Conservation (phyloP, 1,140 invertebrate genomes). For the Drosophila suzukii region DNA sequence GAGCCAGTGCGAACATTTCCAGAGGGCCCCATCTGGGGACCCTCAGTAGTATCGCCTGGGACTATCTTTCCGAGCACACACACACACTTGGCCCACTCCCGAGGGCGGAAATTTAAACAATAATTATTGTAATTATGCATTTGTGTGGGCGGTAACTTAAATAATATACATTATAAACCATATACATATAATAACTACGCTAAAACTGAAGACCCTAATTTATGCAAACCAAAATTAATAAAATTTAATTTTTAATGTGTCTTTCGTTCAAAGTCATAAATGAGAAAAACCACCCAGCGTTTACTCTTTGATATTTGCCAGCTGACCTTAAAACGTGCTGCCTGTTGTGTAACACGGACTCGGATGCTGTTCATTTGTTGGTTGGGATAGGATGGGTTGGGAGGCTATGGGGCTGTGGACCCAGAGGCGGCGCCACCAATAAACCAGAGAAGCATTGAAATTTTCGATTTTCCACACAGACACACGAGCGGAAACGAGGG, state of each 20-base stretch:
- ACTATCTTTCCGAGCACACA: conserved; percentile 27
- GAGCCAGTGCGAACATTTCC: conserved; percentile 59
- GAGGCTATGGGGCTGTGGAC: not conserved
- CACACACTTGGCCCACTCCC: conserved; percentile 16
- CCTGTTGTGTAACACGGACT: conserved; percentile 71
- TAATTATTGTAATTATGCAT: conserved; percentile 83
- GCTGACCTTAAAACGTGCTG: conserved; percentile 62
- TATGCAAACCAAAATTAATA: conserved; percentile 78
- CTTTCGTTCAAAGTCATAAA: conserved; percentile 84
- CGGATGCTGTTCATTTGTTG: conserved; percentile 51
- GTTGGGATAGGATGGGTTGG: not conserved
- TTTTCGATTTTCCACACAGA: conserved; percentile 69
- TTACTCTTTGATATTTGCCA: conserved; percentile 63
- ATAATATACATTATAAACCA: conserved; percentile 50
- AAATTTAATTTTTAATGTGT: conserved; percentile 84
- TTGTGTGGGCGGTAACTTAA: conserved; percentile 64
- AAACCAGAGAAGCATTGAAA: conserved; percentile 60
- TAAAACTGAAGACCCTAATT: conserved; percentile 72
- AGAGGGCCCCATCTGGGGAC: conserved; percentile 37
- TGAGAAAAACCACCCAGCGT: conserved; percentile 41
- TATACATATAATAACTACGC: conserved; percentile 68
- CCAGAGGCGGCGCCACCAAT: conserved; percentile 49
- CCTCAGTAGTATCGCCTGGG: conserved; percentile 28
- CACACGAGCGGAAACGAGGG: conserved; percentile 26
- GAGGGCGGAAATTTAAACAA: conserved; percentile 61